Base-by-base conservation (phyloP, 1,140 invertebrate species). In the Aphaenogaster rudis region DNA sequence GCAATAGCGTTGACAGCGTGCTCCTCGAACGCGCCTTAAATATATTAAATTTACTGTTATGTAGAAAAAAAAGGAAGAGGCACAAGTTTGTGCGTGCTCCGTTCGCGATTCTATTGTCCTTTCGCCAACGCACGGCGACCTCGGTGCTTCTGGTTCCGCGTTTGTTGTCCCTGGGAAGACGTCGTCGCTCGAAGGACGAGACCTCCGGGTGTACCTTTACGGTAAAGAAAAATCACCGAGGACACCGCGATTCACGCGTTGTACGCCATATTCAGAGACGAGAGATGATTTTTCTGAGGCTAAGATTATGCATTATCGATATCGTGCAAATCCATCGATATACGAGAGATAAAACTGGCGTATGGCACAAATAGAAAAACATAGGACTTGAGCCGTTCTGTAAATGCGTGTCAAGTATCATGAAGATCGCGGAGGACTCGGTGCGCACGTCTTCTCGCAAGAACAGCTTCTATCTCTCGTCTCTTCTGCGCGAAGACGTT, bases 181-280 rank as follows among this genome's bases (percentile, higher is more conserved):
- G 36, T 71, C 57, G 17, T 59, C n/a, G 74, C 21, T 52, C 88
- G 89, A 90, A 90, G 89, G 88, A 79, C 79, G 21, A 50, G 71
- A 86, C 59, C 59, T 80, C 72, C 39, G 3, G 21, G 11, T 2
- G 33, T 81, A 71, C 59, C 71, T 85, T 52, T 74, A 85, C 54
- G 54, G 33, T 36, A 39, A 52, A 66, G 69, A 61, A 78, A 84
- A 66, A 45, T 84, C 74, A n/a, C 42, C 11, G 69, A 61, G 57
- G 17, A n/a, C 36, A n/a, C 17, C n/a, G 52, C 36, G 50, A 42
- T 69, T 78, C 52, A 28, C 7, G 8, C 6, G 13, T 15, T 74
- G 39, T 67, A 36, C 39, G 50, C 74, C 59, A 57, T 87, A 89
- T 87, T 87, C 64, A 78, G 64, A 39, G n/a, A 39, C 39, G 52